Evolutionary conservation across 2,113 vertebrate genomes (phyloP).

Genomic region (Sorex fumeus): DNA sequence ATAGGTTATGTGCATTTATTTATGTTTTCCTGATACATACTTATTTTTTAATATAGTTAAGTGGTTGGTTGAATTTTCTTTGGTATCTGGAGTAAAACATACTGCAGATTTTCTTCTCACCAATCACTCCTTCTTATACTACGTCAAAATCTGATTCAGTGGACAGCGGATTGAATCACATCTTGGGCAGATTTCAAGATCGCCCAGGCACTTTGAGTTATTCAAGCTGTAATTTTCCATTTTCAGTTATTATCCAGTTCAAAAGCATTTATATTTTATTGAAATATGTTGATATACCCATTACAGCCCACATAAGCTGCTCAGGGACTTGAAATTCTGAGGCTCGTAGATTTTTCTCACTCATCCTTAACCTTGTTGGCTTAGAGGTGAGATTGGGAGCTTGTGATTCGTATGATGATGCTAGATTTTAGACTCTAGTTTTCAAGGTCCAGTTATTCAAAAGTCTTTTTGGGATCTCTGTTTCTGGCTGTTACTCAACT

Average conservation of each 20-base stretch:
- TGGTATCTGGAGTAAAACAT: background rate
- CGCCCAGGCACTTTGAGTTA: slow-evolving; percentile 11
- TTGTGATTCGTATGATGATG: background rate
- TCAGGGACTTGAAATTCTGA: background rate
- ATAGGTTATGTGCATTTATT: slow-evolving; percentile 8
- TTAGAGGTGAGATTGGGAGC: background rate
- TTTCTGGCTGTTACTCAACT: background rate
- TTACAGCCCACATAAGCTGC: background rate
- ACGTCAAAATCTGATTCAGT: background rate
- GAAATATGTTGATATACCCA: background rate
- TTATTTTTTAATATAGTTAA: background rate
- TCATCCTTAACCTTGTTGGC: background rate
- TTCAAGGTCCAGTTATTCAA: background rate
- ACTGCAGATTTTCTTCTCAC: background rate
- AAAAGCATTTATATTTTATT: background rate
- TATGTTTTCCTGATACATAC: background rate
- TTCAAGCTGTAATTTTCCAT: slow-evolving; percentile 62
- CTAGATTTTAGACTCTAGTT: background rate
- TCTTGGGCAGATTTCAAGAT: slow-evolving; percentile 57
- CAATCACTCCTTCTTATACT: background rate
- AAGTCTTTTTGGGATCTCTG: background rate
- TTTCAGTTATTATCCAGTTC: background rate
- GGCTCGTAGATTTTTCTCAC: background rate
- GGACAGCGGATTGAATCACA: slow-evolving; percentile 50
- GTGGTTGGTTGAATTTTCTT: slow-evolving; percentile 17